Conservation (phyloP, 2,113 vertebrate genomes). For the Glaucidium brasilianum region DNA sequence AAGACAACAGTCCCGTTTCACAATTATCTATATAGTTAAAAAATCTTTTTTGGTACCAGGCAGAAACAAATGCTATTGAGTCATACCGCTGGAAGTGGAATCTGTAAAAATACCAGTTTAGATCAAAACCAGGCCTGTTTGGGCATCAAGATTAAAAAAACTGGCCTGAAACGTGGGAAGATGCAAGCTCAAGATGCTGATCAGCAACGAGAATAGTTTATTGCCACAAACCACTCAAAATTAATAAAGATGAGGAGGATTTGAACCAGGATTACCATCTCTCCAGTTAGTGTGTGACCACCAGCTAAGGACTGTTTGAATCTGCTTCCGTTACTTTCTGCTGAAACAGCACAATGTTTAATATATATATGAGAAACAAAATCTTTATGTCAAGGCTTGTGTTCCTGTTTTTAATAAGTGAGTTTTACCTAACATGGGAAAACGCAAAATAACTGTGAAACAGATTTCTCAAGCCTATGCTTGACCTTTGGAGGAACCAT, state of each 20-base stretch:
- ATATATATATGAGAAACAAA: background rate
- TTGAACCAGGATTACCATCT: background rate
- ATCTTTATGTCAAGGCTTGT: background rate
- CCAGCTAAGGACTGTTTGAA: background rate
- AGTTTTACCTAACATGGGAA: background rate
- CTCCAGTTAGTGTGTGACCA: fast-evolving
- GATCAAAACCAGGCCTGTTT: background rate
- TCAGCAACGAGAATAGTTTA: background rate
- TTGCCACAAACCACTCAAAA: background rate
- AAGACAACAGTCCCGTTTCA: background rate
- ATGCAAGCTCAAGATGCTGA: background rate
- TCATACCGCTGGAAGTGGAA: background rate
- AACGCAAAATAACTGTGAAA: background rate
- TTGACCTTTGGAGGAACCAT: background rate
- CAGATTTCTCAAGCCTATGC: background rate
- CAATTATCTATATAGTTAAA: background rate
- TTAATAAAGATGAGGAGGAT: background rate
- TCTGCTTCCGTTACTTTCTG: background rate
- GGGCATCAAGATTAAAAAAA: background rate
- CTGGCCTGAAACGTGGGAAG: background rate
- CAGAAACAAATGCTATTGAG: background rate
- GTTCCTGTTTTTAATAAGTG: background rate
- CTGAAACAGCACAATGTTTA: background rate
- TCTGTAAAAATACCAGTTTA: background rate
- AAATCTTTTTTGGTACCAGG: background rate